Percentiles rank a stretch among this genome's conserved stretches.
These are phyloP conservation scores for Syngnathoides biaculeatus DNA, from an alignment of 2,113 vertebrate genomes.

Conservation along the genomic window DNA sequence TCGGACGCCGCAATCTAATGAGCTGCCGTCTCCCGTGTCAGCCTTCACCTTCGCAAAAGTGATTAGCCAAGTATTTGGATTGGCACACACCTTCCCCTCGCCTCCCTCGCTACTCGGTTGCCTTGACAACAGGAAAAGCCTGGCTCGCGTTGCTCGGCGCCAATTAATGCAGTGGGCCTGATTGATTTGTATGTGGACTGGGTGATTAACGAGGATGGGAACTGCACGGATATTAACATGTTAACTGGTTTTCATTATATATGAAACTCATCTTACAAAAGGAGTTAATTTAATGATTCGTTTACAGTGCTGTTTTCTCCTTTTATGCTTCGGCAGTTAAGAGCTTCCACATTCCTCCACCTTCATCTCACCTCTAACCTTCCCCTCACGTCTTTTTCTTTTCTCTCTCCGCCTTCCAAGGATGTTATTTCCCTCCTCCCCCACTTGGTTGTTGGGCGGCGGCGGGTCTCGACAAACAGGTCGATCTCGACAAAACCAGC, in stretches of 20 bases:
- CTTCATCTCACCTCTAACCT: neutral
- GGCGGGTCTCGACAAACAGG: neutral
- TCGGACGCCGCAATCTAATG: slow-evolving; percentile 43
- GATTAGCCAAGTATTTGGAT: slow-evolving; percentile 31
- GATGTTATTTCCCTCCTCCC: neutral
- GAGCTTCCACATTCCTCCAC: neutral
- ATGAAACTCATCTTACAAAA: neutral
- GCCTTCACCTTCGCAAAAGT: slow-evolving; percentile 34
- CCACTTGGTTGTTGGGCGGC: neutral
- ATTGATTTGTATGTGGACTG: neutral
- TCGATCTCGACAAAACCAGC: neutral
- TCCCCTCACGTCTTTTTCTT: neutral
- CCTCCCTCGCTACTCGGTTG: slow-evolving; percentile 38
- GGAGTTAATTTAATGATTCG: neutral
- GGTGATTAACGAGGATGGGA: neutral
- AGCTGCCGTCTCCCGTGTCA: slow-evolving; percentile 38
- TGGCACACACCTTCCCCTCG: neutral
- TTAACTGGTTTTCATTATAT: neutral
- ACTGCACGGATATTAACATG: neutral
- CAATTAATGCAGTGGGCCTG: slow-evolving; percentile 18
- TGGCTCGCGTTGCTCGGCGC: slow-evolving; percentile 16
- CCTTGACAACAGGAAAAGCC: slow-evolving; percentile 64
- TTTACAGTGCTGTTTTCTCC: slow-evolving; percentile 13
- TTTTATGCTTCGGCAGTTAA: neutral
- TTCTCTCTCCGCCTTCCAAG: neutral